phyloP scores from a whole-genome alignment of 2,888 invertebrate species.

The Pedicia rivosa region DNA sequence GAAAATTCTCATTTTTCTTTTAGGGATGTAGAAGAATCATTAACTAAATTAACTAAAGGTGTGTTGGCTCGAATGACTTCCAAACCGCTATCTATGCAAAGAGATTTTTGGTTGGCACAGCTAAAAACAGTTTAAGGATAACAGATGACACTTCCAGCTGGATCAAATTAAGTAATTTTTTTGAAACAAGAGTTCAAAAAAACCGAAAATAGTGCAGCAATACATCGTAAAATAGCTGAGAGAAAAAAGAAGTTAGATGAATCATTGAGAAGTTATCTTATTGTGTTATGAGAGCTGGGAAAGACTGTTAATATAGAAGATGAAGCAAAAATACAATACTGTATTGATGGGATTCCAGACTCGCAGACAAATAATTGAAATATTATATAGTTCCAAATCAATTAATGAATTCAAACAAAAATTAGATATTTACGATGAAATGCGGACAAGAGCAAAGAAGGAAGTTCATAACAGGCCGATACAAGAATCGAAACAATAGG shows the following conservation, averaged over 20 bases:
- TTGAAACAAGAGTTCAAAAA: neutral
- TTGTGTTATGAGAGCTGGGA: neutral
- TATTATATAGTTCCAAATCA: conserved; percentile 6
- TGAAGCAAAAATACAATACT: neutral
- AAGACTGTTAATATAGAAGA: neutral
- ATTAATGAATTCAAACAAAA: conserved; percentile 8
- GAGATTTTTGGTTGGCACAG: neutral
- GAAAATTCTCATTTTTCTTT: too few relatives aligned
- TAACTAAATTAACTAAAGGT: too few relatives aligned
- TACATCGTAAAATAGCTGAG: neutral
- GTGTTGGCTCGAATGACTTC: neutral
- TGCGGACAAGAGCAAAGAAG: conserved; percentile 8
- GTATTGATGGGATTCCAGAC: conserved; percentile 5
- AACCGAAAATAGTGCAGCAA: neutral
- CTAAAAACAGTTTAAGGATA: neutral
- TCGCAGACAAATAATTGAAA: conserved; percentile 8
- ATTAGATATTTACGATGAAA: conserved; percentile 6
- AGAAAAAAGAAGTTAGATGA: neutral
- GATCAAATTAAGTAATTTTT: neutral
- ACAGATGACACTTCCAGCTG: neutral
- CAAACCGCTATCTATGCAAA: neutral
- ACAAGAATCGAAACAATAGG: neutral
- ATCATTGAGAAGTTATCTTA: neutral
- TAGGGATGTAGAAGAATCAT: too few relatives aligned
- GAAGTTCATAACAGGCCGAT: conserved; percentile 15